Conservation (phyloP, 2,797 vertebrate genomes). For the Tenualosa ilisha region DNA sequence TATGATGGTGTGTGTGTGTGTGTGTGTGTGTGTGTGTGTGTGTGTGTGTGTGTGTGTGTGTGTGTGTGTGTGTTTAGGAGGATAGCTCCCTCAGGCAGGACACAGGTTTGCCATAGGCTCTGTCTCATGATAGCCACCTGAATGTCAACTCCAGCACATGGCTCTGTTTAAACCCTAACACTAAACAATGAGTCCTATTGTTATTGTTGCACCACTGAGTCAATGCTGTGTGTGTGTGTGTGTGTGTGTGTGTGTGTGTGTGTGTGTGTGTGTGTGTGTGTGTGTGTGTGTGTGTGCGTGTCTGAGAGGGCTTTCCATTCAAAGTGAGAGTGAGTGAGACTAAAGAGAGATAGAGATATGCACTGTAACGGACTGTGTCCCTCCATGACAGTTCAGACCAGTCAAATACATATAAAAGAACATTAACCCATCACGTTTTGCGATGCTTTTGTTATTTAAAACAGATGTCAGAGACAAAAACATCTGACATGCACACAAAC, state of each 20-base stretch:
- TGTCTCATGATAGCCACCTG: constrained; percentile 74
- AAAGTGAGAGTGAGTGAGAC: background rate
- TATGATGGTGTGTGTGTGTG: background rate
- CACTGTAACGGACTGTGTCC: too few relatives aligned
- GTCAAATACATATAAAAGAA: background rate
- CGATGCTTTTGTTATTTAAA: background rate
- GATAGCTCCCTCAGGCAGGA: constrained; percentile 38
- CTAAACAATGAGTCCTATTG: constrained; percentile 65
- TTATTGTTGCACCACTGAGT: constrained; percentile 38
- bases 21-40: background rate
- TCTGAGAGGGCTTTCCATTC: constrained; percentile 22
- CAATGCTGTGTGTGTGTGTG: background rate
- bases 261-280: constrained; percentile 23
- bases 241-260: constrained; percentile 8
- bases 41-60: background rate
- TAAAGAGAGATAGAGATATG: background rate
- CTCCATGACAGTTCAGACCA: background rate
- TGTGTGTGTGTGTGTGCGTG: background rate
- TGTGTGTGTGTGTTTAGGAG: background rate
- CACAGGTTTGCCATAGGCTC: constrained; percentile 48
- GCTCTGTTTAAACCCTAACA: constrained; percentile 49
- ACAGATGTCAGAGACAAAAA: background rate
- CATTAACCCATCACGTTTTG: background rate
- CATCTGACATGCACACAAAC: too few relatives aligned
- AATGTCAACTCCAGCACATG: constrained; percentile 61